phyloP scores from a whole-genome alignment of 1,140 invertebrate species.

The Harpegnathos saltator region DNA sequence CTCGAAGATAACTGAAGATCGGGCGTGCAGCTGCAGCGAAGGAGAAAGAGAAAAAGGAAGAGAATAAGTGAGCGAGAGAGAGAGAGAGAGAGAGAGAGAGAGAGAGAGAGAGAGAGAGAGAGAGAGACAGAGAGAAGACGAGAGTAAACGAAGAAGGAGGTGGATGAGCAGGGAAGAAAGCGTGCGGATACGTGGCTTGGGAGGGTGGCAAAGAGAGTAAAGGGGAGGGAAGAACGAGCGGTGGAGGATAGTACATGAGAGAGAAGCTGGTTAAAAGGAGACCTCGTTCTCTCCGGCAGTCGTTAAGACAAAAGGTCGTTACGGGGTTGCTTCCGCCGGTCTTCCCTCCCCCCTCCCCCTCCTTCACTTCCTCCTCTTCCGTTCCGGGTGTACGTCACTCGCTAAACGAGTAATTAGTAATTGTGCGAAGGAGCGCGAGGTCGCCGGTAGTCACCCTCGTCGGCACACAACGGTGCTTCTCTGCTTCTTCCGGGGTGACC shows the following conservation, averaged over 20 bases:
- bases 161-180: slow-evolving; percentile 44
- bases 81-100: background rate
- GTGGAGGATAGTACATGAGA: background rate
- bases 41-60: background rate
- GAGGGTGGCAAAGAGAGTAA: slow-evolving; percentile 21
- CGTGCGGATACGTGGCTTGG: slow-evolving; percentile 36
- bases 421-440: slow-evolving; percentile 65
- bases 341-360: slow-evolving; percentile 6
- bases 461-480: slow-evolving; percentile 19
- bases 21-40: slow-evolving; percentile 45
- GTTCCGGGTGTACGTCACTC: slow-evolving; percentile 69
- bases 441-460: slow-evolving; percentile 19
- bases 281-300: slow-evolving; percentile 43
- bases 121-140: slow-evolving; percentile 18
- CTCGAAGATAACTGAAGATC: slow-evolving; percentile 66
- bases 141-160: background rate
- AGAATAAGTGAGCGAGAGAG: background rate
- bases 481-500: slow-evolving; percentile 17
- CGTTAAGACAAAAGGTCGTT: slow-evolving; percentile 69
- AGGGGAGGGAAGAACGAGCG: slow-evolving; percentile 11
- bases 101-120: background rate
- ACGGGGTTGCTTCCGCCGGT: slow-evolving; percentile 49
- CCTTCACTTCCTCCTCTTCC: slow-evolving; percentile 51
- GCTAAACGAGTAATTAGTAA: slow-evolving; percentile 79
- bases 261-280: slow-evolving; percentile 51